Conservation (phyloP, 2,888 invertebrate species). For the Entomobrya multifasciata region DNA sequence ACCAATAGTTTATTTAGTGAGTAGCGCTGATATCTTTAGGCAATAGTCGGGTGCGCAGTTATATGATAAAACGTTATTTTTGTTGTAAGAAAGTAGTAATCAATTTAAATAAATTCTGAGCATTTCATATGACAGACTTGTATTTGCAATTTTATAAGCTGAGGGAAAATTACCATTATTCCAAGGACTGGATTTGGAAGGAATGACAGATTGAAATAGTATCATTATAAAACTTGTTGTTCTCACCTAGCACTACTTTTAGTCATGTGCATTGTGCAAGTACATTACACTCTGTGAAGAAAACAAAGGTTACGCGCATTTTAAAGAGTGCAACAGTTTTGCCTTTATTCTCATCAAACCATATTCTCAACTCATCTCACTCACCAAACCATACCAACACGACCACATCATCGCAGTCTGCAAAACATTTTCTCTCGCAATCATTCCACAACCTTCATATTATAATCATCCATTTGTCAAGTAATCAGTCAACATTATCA, state of each 20-base stretch:
- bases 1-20: background rate
- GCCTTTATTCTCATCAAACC: background rate
- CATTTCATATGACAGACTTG: too few relatives aligned
- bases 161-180: too few relatives aligned
- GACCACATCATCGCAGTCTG: too few relatives aligned
- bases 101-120: too few relatives aligned
- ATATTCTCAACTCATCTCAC: conserved; percentile 21
- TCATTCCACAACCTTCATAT: conserved; percentile 35
- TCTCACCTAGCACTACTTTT: background rate
- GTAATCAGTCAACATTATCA: conserved; percentile 4
- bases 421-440: conserved; percentile 28
- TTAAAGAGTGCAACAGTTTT: conserved; percentile 17
- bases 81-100: background rate
- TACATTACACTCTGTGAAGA: background rate
- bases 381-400: too few relatives aligned
- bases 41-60: too few relatives aligned
- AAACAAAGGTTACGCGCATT: conserved; percentile 29
- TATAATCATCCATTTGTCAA: conserved; percentile 39
- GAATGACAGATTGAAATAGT: too few relatives aligned
- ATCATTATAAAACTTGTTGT: too few relatives aligned
- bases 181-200: too few relatives aligned
- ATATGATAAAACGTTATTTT: too few relatives aligned
- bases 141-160: too few relatives aligned
- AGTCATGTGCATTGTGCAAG: background rate
- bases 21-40: too few relatives aligned